Evolutionary conservation across 1,140 invertebrate genomes (phyloP), one percentile per base, ranked within the genome.

Genomic region (Frieseomelitta varia): DNA sequence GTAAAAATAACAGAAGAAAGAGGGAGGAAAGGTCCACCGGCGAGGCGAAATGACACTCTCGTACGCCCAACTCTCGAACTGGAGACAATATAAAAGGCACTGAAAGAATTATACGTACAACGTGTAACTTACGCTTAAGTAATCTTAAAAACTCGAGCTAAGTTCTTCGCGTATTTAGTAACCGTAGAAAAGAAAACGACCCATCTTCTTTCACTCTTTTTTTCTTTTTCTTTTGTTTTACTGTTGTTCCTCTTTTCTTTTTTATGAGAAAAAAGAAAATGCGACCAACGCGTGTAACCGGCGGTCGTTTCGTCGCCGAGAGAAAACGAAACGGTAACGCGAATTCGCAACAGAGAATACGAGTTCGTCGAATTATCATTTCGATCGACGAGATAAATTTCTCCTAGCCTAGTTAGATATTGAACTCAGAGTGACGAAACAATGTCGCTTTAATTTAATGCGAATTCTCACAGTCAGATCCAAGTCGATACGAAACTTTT

Each of bases 31-130:
- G 69, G 61, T 68, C 6, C 17, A 19, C 30, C n/a, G 15, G 47
- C 78, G 68, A 56, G 30, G 10, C 34, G 4, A 6, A 12, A 65
- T 21, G 19, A 63, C n/a, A 61, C 69, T 72, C 79, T 80, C 69
- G 51, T 67, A 73, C 77, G 56, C 55, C 27, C 81, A 61, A 69
- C 81, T 47, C 39, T 47, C 39, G 39, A 47, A 21, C 68, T 79
- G 24, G 74, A 77, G 75, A 79, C 76, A 51, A 84, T 84, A 71
- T 75, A 80, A 68, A 90, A 90, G 81, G 86, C 88, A 86, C 83
- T 84, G 61, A 84, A 87, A 81, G 30, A 67, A 74, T 58, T 89
- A 78, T 86, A 82, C 69, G 81, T 85, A 76, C 56, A 75, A 85
- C 79, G 63, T 61, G 83, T 67, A 79, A 72, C 56, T 79, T 84